phyloP scores from a whole-genome alignment of 2,797 vertebrate genomes.

The Pangasius djambal region DNA sequence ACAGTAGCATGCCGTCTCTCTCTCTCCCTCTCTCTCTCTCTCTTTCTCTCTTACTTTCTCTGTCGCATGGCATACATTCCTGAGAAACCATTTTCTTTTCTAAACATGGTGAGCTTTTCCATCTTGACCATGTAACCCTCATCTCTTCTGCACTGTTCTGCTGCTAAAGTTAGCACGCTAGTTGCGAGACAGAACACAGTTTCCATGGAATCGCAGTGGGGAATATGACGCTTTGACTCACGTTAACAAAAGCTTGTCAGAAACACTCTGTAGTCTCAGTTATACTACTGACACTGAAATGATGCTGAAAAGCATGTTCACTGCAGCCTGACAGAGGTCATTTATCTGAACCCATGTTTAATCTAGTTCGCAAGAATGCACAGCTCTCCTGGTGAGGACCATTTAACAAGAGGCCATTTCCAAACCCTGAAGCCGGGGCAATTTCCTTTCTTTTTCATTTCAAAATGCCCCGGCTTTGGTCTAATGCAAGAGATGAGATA shows the following conservation, averaged over 20 bases:
- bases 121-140: constrained; percentile 6
- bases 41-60: background rate
- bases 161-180: constrained; percentile 48
- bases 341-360: background rate
- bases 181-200: constrained; percentile 38
- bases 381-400: constrained; percentile 4
- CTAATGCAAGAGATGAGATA: background rate
- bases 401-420: background rate
- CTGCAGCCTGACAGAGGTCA: background rate
- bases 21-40: background rate
- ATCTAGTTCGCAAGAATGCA: background rate
- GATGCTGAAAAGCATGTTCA: background rate
- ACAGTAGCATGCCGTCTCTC: background rate
- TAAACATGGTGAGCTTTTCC: background rate
- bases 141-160: constrained; percentile 29
- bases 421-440: background rate
- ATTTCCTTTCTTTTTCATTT: constrained; percentile 18
- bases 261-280: constrained; percentile 22
- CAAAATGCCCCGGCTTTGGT: background rate
- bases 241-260: constrained; percentile 43
- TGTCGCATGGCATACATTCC: background rate
- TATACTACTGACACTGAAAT: background rate
- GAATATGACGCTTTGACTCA: constrained; percentile 24
- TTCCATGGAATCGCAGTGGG: constrained; percentile 48
- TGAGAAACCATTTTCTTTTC: background rate